Evolutionary conservation across 2,113 vertebrate genomes (phyloP), one percentile per base, ranked within the genome.

Genomic region (Elephas maximus): DNA sequence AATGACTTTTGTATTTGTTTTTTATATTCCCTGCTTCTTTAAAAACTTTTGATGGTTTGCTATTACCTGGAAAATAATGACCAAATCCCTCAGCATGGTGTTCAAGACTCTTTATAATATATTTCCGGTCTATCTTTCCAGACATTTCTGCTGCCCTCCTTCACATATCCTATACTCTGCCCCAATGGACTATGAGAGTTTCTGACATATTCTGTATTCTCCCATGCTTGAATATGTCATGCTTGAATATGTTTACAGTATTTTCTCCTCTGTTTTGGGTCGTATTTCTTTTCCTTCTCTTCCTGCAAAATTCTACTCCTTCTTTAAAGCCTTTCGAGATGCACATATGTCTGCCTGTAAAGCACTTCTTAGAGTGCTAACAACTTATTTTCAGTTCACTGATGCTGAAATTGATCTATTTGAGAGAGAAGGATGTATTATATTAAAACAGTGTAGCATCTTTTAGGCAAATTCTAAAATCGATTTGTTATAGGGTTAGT

Each of bases 381-480:
- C 74, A 67, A 62, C 1, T 84, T 60, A 94, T 80, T 65, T 93
- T 69, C 14, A 79, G 60, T 33, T 82, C 7, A 79, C 1, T 85
- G 45, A 7, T 89, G 57, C 30, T 86, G 78, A 88, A 88, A 86
- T 79, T 17, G 8, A 57, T 57, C 53, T 57, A 8, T 63, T 87
- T 41, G 30, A 65, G 10, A 94, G 41, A 45, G 92, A 93, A 79
- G n/a, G 20, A 44, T 0, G n/a, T 1, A 21, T n/a, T 17, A 77
- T 11, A 71, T 60, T 37, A 67, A 96, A 88, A 53, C 14, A 62
- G 48, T 48, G 20, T 14, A n/a, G 30, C 37, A 8, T 41, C 92
- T 78, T 95, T 76, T 74, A 69, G 26, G 44, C 28, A 87, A 79
- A 93, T 92, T 94, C 23, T 95, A 84, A 87, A 97, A 83, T 9